phyloP scores from a whole-genome alignment of 2,888 invertebrate species.

The Drosophila pseudotalamancana region DNA sequence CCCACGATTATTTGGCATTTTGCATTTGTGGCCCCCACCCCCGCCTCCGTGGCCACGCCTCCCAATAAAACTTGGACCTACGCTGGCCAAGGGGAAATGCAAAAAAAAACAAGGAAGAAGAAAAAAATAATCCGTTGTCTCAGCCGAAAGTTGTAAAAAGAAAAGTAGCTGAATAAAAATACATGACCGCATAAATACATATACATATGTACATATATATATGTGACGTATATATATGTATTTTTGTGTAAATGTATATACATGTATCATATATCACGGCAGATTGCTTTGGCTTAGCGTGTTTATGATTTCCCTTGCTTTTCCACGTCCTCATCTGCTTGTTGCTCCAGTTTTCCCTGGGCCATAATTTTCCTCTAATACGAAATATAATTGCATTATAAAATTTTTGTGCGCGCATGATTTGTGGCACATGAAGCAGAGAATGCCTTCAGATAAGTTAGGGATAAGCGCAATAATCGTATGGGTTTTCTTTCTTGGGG shows the following conservation, averaged over 20 bases:
- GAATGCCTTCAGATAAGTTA: constrained; percentile 13
- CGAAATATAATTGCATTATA: constrained; percentile 70
- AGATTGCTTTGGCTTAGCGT: constrained; percentile 69
- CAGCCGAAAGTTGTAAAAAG: constrained; percentile 43
- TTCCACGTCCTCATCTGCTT: background rate
- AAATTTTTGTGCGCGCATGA: constrained; percentile 42
- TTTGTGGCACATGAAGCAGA: constrained; percentile 17
- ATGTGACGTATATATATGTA: background rate
- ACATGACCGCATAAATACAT: constrained; percentile 38
- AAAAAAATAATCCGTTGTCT: constrained; percentile 63
- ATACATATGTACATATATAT: too few species aligned
- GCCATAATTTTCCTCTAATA: constrained; percentile 57
- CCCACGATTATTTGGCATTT: constrained; percentile 67
- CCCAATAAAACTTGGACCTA: constrained; percentile 42
- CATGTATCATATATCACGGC: constrained; percentile 70
- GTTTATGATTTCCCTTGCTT: constrained; percentile 57
- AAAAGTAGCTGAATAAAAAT: constrained; percentile 59
- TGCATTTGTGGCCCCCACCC: constrained; percentile 40
- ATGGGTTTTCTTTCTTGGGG: background rate
- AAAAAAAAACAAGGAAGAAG: constrained; percentile 19
- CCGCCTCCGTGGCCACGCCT: constrained; percentile 4
- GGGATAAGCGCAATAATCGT: constrained; percentile 4
- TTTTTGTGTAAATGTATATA: too few species aligned
- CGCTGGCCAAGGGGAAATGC: constrained; percentile 31
- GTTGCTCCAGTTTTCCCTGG: background rate